A percentile compares a stretch with the other conserved stretches of the same genome.
These are phyloP conservation scores for Amphipyra berbera DNA, from an alignment of 2,888 invertebrate species.

Conservation along the genomic window DNA sequence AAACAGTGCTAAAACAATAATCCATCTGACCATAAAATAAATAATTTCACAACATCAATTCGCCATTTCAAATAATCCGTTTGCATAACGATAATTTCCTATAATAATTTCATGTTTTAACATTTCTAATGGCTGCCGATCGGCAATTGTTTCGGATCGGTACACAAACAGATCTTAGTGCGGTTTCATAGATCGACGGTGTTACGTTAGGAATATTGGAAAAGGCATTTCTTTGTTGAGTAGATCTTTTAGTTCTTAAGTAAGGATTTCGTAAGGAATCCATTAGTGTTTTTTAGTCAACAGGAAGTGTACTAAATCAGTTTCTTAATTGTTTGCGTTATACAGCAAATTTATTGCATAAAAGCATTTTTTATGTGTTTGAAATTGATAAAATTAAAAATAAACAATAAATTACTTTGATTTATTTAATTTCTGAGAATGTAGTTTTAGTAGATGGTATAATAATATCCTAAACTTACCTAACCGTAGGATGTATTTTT, in stretches of 20 bases:
- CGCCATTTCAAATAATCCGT: constrained; percentile 53
- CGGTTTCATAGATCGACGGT: constrained; percentile 67
- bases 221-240: constrained; percentile 45
- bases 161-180: constrained; percentile 78
- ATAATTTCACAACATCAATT: constrained; percentile 55
- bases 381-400: no score
- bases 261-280: constrained; percentile 10
- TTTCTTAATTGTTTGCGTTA: background rate
- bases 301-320: constrained; percentile 1
- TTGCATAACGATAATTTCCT: constrained; percentile 64
- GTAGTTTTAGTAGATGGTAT: no score
- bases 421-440: no score
- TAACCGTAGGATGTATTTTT: no score
- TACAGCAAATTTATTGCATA: no score
- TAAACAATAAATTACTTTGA: no score
- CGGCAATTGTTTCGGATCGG: constrained; percentile 79
- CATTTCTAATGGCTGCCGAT: constrained; percentile 62
- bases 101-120: constrained; percentile 61
- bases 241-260: constrained; percentile 11
- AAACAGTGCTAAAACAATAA: constrained; percentile 22
- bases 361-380: no score
- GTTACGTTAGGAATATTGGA: constrained; percentile 55
- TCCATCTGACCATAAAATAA: constrained; percentile 49
- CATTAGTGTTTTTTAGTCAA: background rate
- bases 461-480: no score